Evolutionary conservation across 2,797 vertebrate genomes (phyloP), one percentile per base, ranked within the genome.

Genomic region (Melanotaenia nigrans): DNA sequence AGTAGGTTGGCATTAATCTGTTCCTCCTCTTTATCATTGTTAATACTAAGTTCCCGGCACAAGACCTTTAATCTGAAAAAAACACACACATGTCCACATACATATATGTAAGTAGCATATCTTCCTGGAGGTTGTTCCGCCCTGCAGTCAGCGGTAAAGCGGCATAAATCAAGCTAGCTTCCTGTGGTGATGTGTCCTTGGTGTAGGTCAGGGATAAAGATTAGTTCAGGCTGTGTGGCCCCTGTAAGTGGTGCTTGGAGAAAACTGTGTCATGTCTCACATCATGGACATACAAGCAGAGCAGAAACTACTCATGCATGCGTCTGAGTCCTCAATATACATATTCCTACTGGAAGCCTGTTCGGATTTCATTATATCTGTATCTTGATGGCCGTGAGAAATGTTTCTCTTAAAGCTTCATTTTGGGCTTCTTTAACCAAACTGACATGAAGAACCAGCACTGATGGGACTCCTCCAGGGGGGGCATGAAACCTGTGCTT

Each of bases 131-230:
- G 71, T 78, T 54, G 57, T 75, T 72, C 60, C 3, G 20, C 77
- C 53, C 57, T 49, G 40, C 42, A 4, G 68, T 79, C 73, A 42
- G 2, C 45, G 10, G 59, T 85, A 65, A 70, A 79, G 30, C 45
- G 59, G 35, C 69, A 51, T 82, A 88, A 82, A 87, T 88, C 82
- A 77, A 53, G 5, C 45, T 32, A 0, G 65, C 42, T 30, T 69
- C 57, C 33, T 66, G 67, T 32, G 68, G 20, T 47, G 75, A 82
- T 0, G 28, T 72, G 83, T 71, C 84, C 85, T 89, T 75, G 55
- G 25, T 14, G 63, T 1, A 72, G 59, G 70, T 74, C 63, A 63
- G 13, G 12, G 24, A 13, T 1, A 57, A 61, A 56, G 53, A 68
- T 42, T 59, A 38, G 36, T 33, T 77, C 36, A 49, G 33, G 28